Percentiles rank a stretch among this genome's conserved stretches.
These are phyloP conservation scores for Melipona beecheii DNA, from an alignment of 2,888 invertebrate genomes.

Conservation along the genomic window DNA sequence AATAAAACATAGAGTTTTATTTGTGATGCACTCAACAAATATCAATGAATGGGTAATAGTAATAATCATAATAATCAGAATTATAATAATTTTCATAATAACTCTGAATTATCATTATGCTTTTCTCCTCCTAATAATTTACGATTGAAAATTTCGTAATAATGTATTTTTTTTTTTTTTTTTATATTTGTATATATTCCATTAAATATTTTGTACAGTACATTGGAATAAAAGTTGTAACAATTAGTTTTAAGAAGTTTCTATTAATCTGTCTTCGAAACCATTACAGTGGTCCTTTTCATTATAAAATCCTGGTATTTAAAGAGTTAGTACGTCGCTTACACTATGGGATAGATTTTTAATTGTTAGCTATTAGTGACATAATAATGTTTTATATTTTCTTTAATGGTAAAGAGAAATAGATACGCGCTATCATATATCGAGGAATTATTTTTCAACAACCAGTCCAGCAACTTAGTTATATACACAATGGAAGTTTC, in stretches of 20 bases:
- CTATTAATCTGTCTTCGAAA: slow-evolving; percentile 73
- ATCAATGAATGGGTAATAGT: slow-evolving; percentile 76
- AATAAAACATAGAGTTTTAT: slow-evolving; percentile 82
- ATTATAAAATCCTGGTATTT: slow-evolving; percentile 73
- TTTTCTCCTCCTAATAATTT: slow-evolving; percentile 68
- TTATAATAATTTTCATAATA: slow-evolving; percentile 70
- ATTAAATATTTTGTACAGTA: slow-evolving; percentile 77
- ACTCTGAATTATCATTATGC: slow-evolving; percentile 65
- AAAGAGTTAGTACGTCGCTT: slow-evolving; percentile 60
- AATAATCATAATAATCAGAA: slow-evolving; percentile 72
- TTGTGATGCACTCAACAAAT: slow-evolving; percentile 81
- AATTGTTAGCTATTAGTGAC: slow-evolving; percentile 48
- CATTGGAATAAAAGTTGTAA: slow-evolving; percentile 73
- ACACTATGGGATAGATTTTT: slow-evolving; percentile 50
- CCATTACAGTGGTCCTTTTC: slow-evolving; percentile 75
- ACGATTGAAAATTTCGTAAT: slow-evolving; percentile 50
- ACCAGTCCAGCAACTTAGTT: slow-evolving; percentile 56
- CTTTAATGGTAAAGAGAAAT: slow-evolving; percentile 63
- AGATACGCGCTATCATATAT: slow-evolving; percentile 62
- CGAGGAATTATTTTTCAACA: slow-evolving; percentile 50
- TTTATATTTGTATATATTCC: slow-evolving; percentile 55
- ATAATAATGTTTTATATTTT: slow-evolving; percentile 34
- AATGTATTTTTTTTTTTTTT: slow-evolving; percentile 8
- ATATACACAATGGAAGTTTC: slow-evolving; percentile 38
- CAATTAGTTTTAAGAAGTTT: slow-evolving; percentile 73